phyloP scores from a whole-genome alignment of 2,113 vertebrate species.

The Peromyscus maniculatus region DNA sequence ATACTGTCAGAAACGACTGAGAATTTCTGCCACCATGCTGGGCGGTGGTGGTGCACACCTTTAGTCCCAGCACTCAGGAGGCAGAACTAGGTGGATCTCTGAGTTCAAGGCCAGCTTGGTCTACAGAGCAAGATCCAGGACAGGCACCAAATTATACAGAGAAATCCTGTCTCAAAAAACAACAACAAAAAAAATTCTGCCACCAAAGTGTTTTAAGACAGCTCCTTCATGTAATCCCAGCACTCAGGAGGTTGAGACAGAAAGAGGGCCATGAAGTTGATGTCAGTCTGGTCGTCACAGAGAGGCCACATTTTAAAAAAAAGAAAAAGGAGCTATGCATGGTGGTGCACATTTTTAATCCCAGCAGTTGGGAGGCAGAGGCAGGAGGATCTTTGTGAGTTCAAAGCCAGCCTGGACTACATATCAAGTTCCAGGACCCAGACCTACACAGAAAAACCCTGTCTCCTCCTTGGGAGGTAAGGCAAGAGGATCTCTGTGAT shows the following conservation, averaged over 20 bases:
- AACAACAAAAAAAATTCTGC: too few relatives aligned
- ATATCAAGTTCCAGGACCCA: background rate
- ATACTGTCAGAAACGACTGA: conserved; percentile 1
- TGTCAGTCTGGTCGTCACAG: too few relatives aligned
- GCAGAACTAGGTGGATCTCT: background rate
- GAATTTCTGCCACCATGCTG: background rate
- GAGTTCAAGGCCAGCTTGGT: background rate
- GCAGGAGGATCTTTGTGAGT: background rate
- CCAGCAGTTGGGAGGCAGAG: background rate
- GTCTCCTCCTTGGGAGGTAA: background rate
- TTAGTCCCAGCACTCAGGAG: background rate
- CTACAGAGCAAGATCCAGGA: background rate
- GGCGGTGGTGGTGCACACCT: too few relatives aligned
- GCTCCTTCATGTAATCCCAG: too few relatives aligned
- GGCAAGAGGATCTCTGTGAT: background rate
- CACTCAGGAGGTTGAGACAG: too few relatives aligned
- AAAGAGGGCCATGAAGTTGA: too few relatives aligned
- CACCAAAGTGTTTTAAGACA: too few relatives aligned
- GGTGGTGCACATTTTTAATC: background rate
- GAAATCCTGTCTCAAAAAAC: too few relatives aligned
- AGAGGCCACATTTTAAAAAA: background rate
- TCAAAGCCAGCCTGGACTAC: background rate
- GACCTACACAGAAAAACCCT: background rate
- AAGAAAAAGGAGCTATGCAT: background rate
- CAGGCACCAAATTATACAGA: too few relatives aligned